Conservation (phyloP, 2,113 vertebrate species). For the Hyla sarda region DNA sequence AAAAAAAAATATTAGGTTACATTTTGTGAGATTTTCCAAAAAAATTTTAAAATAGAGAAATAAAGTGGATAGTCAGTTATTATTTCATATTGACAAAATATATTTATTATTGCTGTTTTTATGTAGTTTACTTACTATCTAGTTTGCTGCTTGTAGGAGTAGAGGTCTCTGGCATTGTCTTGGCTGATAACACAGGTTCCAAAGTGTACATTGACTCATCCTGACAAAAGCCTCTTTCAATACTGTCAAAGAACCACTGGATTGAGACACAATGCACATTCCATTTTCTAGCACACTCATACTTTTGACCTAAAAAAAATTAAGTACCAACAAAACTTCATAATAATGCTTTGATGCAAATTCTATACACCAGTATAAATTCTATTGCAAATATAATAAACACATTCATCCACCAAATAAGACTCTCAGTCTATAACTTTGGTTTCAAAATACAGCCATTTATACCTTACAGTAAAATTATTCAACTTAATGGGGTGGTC, state of each 20-base stretch:
- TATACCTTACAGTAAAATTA: no score
- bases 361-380: background rate
- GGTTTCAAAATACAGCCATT: no score
- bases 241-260: conserved; percentile 95
- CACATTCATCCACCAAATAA: no score
- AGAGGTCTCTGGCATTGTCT: conserved; percentile 79
- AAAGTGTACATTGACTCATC: conserved; percentile 87
- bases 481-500: no score
- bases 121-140: conserved; percentile 72
- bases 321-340: background rate
- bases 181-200: conserved; percentile 67
- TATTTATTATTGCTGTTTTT: no score
- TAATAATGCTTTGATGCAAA: background rate
- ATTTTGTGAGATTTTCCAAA: no score
- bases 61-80: background rate
- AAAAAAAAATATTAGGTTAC: no score
- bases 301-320: conserved; percentile 88
- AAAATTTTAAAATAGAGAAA: no score
- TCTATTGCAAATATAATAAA: background rate
- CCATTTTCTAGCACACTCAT: conserved; percentile 94
- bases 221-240: conserved; percentile 93
- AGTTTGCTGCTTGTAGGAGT: conserved; percentile 80
- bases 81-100: no score
- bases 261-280: conserved; percentile 92
- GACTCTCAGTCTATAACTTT: no score